phyloP scores from a whole-genome alignment of 2,888 invertebrate species.

The Poecilobothrus nobilitatus region DNA sequence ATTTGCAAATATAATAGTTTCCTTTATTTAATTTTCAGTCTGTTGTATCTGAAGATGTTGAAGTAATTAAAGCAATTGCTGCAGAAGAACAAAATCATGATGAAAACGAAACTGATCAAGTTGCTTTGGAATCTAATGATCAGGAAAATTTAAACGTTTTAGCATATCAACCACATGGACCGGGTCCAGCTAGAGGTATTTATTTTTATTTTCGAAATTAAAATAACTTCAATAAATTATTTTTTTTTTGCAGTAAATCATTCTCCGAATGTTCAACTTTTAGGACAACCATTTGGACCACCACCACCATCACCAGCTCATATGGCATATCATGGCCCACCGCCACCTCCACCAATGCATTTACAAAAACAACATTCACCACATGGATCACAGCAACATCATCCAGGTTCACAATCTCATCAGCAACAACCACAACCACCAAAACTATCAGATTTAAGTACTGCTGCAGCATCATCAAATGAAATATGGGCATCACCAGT shows the following conservation, averaged over 20 bases:
- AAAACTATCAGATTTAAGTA: conserved; percentile 36
- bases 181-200: conserved; percentile 37
- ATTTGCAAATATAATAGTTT: too few relatives aligned
- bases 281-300: conserved; percentile 49
- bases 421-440: conserved; percentile 30
- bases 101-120: conserved; percentile 58
- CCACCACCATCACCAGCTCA: conserved; percentile 43
- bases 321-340: conserved; percentile 23
- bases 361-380: conserved; percentile 31
- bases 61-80: conserved; percentile 55
- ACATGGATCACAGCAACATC: conserved; percentile 18
- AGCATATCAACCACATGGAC: conserved; percentile 35
- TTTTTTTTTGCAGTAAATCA: conserved; percentile 24
- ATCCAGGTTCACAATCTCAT: conserved; percentile 38
- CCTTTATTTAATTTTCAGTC: conserved; percentile 29
- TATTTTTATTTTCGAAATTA: conserved; percentile 13
- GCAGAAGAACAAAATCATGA: conserved; percentile 49
- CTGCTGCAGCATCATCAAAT: conserved; percentile 46
- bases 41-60: conserved; percentile 51
- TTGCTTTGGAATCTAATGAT: conserved; percentile 63
- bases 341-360: conserved; percentile 16
- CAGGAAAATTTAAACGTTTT: conserved; percentile 43
- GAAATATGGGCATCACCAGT: conserved; percentile 81
- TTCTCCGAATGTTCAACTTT: conserved; percentile 12
- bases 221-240: neutral